These are phyloP conservation scores for Habropoda laboriosa DNA, from an alignment of 1,140 invertebrate genomes.

Conservation along the genomic window DNA sequence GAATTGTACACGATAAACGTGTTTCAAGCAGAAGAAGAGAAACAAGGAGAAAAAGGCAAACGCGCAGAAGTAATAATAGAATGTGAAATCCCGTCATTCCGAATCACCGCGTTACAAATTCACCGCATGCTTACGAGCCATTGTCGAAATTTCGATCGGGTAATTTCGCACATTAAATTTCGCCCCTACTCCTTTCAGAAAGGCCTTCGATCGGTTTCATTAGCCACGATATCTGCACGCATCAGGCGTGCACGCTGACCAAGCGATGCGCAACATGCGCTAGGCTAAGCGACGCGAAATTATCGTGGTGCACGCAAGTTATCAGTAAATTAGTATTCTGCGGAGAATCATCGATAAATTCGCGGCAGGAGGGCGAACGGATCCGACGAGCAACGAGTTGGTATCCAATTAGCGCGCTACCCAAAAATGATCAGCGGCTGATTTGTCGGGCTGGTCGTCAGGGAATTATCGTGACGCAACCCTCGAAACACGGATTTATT, in stretches of 20 bases:
- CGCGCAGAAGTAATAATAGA: too few species aligned
- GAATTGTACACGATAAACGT: too few species aligned
- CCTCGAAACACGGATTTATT: conserved; percentile 34
- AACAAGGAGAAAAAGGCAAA: too few species aligned
- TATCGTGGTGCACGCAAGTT: conserved; percentile 16
- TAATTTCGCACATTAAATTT: too few species aligned
- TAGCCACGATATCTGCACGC: background rate
- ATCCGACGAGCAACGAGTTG: conserved; percentile 19
- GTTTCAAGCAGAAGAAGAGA: too few species aligned
- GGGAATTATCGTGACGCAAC: conserved; percentile 28
- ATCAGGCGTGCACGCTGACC: conserved; percentile 6
- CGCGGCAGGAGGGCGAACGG: background rate
- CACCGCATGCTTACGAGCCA: too few species aligned
- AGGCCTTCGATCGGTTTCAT: background rate
- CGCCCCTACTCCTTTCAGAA: background rate
- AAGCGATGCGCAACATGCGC: too few species aligned
- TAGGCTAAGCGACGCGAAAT: conserved; percentile 27
- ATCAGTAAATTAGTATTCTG: conserved; percentile 60
- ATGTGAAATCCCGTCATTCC: too few species aligned
- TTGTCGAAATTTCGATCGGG: too few species aligned
- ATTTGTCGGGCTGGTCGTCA: conserved; percentile 28
- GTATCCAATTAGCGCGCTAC: conserved; percentile 56
- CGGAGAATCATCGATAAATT: conserved; percentile 56
- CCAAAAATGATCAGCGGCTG: conserved; percentile 57
- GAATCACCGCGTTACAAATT: too few species aligned